Conservation (phyloP, 2,888 invertebrate species). For the Yponomeuta plumbellus region DNA sequence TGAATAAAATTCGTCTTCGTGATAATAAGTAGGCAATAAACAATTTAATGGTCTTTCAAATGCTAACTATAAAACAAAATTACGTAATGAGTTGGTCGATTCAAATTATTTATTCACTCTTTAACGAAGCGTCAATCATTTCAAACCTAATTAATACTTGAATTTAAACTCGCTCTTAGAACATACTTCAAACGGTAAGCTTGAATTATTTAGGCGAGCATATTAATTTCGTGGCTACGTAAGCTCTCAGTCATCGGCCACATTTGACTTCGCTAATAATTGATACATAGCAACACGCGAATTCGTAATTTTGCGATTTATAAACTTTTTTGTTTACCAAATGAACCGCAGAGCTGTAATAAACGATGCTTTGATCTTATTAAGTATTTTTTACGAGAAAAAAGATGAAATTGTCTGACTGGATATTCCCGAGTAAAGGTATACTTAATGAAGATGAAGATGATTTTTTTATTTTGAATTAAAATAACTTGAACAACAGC, state of each 20-base stretch:
- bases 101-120: background rate
- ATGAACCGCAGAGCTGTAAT: background rate
- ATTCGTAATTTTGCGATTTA: slow-evolving; percentile 43
- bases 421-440: background rate
- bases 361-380: no score
- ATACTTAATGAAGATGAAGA: background rate
- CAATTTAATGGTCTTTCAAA: no score
- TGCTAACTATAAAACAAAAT: no score
- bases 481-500: background rate
- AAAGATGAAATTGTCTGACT: background rate
- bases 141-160: background rate
- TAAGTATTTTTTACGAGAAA: background rate
- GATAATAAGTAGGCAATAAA: no score
- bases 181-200: no score
- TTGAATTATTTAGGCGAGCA: background rate
- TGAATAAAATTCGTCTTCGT: no score
- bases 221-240: background rate
- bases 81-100: background rate
- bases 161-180: background rate
- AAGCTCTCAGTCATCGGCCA: background rate
- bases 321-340: slow-evolving; percentile 32
- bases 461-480: background rate
- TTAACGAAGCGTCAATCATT: background rate
- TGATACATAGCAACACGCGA: slow-evolving; percentile 47
- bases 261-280: slow-evolving; percentile 30